Percentiles rank a stretch among this genome's conserved stretches.
Conservation (phyloP, 1,140 invertebrate species). For the Drosophila nasuta region DNA sequence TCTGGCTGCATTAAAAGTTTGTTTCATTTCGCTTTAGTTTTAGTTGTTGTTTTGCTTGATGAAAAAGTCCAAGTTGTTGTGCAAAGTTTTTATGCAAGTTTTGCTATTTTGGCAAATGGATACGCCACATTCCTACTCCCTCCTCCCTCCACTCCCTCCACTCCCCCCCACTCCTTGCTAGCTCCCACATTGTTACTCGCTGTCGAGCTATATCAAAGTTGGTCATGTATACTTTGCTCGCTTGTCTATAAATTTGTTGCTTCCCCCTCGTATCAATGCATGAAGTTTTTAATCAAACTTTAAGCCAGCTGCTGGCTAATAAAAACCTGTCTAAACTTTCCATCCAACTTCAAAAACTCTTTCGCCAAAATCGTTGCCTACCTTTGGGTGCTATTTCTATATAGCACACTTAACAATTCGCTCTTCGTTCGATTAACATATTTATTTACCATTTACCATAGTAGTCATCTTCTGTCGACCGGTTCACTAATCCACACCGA, state of each 20-base stretch:
- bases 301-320: constrained; percentile 48
- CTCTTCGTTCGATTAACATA: constrained; percentile 26
- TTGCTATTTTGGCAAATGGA: constrained; percentile 83
- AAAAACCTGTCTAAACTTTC: constrained; percentile 43
- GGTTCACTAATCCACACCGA: constrained; percentile 19
- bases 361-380: constrained; percentile 57
- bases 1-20: constrained; percentile 76
- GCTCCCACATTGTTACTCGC: constrained; percentile 25
- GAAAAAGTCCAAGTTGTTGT: constrained; percentile 82
- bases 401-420: no score
- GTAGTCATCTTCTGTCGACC: background rate
- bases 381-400: constrained; percentile 46
- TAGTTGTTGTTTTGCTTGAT: constrained; percentile 71
- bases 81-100: constrained; percentile 83
- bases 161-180: background rate
- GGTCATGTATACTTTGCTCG: constrained; percentile 35
- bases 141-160: background rate
- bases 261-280: constrained; percentile 51
- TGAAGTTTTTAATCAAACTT: constrained; percentile 80
- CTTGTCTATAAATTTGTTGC: constrained; percentile 41
- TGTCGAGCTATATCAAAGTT: constrained; percentile 61
- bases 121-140: constrained; percentile 37
- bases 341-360: constrained; percentile 26
- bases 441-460: constrained; percentile 18
- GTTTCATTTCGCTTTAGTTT: constrained; percentile 70